phyloP scores from a whole-genome alignment of 1,140 invertebrate genomes.

The Drosophila tani region DNA sequence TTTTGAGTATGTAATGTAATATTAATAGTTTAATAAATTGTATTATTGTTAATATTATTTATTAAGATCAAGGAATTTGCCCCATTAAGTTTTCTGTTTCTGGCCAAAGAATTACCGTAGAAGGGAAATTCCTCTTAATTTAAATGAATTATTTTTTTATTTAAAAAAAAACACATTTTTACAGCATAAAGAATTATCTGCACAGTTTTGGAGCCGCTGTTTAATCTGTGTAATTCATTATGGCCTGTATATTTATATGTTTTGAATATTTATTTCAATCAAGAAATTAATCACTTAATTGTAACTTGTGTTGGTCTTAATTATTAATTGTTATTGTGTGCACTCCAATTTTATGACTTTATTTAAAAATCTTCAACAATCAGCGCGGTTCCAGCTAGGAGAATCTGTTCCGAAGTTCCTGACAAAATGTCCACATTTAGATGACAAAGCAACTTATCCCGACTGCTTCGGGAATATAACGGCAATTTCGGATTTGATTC shows the following conservation, averaged over 20 bases:
- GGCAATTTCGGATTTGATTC: constrained; percentile 59
- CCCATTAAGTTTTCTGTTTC: too few species aligned
- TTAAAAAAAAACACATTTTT: too few species aligned
- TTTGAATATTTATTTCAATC: too few species aligned
- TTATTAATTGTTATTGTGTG: neutral
- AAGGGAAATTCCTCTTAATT: neutral
- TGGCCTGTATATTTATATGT: too few species aligned
- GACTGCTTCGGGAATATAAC: constrained; percentile 62
- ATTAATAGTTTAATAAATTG: too few species aligned
- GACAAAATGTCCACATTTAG: constrained; percentile 58
- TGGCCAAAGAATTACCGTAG: too few species aligned
- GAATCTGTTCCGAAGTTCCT: constrained; percentile 50
- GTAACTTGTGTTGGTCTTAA: neutral
- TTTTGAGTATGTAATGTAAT: too few species aligned
- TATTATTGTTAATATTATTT: too few species aligned
- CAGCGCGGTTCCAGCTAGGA: constrained; percentile 77
- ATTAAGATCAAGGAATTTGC: too few species aligned
- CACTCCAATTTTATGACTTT: neutral
- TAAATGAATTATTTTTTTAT: neutral
- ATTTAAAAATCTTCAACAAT: constrained; percentile 74
- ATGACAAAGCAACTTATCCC: constrained; percentile 72
- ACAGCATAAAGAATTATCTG: too few species aligned
- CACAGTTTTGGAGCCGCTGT: neutral
- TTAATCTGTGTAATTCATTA: too few species aligned
- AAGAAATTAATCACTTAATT: too few species aligned